Base-by-base conservation (phyloP, 1,140 invertebrate species). In the Triops cancriformis region DNA sequence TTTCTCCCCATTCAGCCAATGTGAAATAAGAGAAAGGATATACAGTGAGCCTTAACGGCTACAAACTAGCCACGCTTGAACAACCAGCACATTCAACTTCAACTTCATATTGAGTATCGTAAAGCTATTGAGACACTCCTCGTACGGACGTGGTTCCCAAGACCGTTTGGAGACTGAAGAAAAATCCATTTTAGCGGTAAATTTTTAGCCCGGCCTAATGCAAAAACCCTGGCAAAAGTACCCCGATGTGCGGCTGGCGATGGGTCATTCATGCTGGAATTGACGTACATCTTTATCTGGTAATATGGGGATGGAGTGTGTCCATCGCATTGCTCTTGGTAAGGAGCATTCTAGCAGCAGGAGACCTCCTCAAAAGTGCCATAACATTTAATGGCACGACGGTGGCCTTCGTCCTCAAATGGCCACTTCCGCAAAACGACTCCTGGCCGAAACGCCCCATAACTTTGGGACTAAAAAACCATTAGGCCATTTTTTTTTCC, bases 351-450 rank as follows among this genome's bases (percentile, higher is more conserved):
- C 10, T 64, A 64, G 51, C 51, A 64, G 51, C 51, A 64, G 51
- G 51, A 64, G 51, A 64, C 51, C 51, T 64, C 14, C 51, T 64
- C 51, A 23, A 64, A 9, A 64, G 51, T 64, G 14, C 51, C 51
- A 64, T 64, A 64, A 64, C 51, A 64, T 64, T 64, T 64, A 64
- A 64, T 64, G 51, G 51, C 51, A 64, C 51, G 51, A 64, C 51
- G 51, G 51, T 64, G 51, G 51, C 51, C 51, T 18, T 64, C 51
- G 51, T 64, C 51, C 51, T 64, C 51, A 23, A 64, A 64, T 64
- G 51, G 51, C 14, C 51, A 64, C n/a, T 64, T 64, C 51, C 51
- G 51, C n/a, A 3, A 64, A 64, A 14, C 51, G 14, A 64, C 51
- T 64, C 51, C 51, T 23, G 9, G 51, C 51, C 51, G 18, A 64